A percentile compares a stretch with the other conserved stretches of the same genome.
Evolutionary conservation across 2,797 vertebrate species (phyloP).

Genomic region (Myotis myotis): DNA sequence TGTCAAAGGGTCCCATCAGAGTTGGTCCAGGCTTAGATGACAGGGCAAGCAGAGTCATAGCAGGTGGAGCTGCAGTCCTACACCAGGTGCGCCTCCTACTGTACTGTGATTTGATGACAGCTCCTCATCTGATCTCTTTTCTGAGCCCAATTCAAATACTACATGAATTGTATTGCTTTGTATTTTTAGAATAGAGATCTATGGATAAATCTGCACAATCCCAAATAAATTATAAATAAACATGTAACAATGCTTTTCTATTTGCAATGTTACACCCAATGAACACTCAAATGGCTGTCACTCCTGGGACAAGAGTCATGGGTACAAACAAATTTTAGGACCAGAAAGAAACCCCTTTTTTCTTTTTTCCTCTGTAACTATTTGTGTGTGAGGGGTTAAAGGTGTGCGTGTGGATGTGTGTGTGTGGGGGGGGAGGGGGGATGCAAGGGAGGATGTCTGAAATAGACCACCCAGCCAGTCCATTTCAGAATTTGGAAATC

Average conservation of each 20-base stretch:
- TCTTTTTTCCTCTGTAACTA: background rate
- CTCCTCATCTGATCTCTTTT: background rate
- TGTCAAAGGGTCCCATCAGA: background rate
- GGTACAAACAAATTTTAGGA: background rate
- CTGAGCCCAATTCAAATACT: background rate
- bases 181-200: background rate
- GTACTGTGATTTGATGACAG: background rate
- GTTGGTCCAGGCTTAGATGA: background rate
- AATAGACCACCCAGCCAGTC: slow-evolving; percentile 10
- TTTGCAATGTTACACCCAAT: background rate
- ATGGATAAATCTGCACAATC: background rate
- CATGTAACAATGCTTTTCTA: background rate
- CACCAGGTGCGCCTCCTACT: background rate
- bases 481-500: slow-evolving; percentile 51
- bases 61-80: background rate
- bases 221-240: background rate
- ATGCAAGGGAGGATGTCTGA: background rate
- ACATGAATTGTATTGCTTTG: background rate
- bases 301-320: background rate
- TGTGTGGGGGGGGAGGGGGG: too few relatives aligned
- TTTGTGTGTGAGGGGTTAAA: background rate
- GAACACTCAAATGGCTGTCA: background rate
- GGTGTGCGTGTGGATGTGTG: too few relatives aligned
- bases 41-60: background rate
- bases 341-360: background rate